Base-by-base conservation (phyloP, 2,888 invertebrate species). In the Lysandra coridon region DNA sequence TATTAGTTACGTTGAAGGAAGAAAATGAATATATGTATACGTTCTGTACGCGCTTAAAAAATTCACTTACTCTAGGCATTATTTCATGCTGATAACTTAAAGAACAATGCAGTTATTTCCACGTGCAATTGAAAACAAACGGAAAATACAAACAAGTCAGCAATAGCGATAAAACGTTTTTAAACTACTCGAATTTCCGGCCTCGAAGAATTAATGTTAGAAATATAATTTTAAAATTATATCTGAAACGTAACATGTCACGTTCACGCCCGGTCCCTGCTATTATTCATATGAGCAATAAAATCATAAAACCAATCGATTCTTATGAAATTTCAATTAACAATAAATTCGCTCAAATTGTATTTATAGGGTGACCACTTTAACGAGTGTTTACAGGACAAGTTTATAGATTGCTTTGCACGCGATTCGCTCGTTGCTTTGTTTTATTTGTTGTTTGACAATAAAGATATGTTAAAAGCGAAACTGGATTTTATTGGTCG, bases 361-460 rank as follows among this genome's bases (percentile, higher is more conserved):
- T 79, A 79, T 79, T 75, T 79, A 79, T 60, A 64, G 79, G 60
- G 79, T 79, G 79, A 79, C 76, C 79, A 76, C 37, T 78, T 78
- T 73, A 78, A 73, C 53, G 53, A 73, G 57, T 57, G 37, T 73
- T 78, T 78, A 73, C 73, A 78, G 78, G 78, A 78, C 78, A 78
- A 53, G 53, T 78, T 73, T 73, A 73, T 69, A 73, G 73, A 69
- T 78, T 57, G 33, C 76, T 33, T 76, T 76, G 76, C 76, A 76
- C 57, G 76, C 76, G 76, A 76, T 57, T 76, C 76, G 76, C 53
- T 76, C 57, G 14, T 76, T 76, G 76, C 53, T 76, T 76, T 76
- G 53, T 76, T 76, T 53, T 75, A 75, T 75, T 75, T 76, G 53
- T 49, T 76, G 53, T 49, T 53, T 49, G 53, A 57, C 76, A 76